phyloP scores from a whole-genome alignment of 2,797 vertebrate species.

The Glyptemys insculpta region DNA sequence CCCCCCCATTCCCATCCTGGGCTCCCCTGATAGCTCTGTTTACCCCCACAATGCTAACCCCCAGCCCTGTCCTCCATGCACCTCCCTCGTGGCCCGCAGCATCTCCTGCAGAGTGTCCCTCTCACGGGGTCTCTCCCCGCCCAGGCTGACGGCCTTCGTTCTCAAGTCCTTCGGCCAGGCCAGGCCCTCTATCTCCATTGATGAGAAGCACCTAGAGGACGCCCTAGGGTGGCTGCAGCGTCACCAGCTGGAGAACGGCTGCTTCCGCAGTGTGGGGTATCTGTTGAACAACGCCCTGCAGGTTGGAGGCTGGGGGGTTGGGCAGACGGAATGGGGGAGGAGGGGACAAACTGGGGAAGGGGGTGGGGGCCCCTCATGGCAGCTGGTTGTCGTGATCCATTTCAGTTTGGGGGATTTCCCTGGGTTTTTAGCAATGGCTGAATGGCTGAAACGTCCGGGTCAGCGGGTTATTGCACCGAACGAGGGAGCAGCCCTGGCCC shows the following conservation, averaged over 20 bases:
- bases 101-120: background rate
- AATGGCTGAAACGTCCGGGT: no score
- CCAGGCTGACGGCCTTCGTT: conserved; percentile 90
- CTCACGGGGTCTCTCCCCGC: rapidly evolving
- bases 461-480: no score
- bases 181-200: conserved; percentile 81
- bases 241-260: conserved; percentile 78
- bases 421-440: no score
- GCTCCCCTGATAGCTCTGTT: background rate
- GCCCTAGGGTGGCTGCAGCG: conserved; percentile 81
- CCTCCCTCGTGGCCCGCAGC: background rate
- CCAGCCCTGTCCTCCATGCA: background rate
- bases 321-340: rapidly evolving
- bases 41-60: background rate
- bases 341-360: background rate
- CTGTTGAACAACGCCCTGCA: conserved; percentile 87
- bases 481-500: no score
- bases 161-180: conserved; percentile 87
- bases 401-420: no score
- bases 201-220: conserved; percentile 75
- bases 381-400: no score
- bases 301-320: conserved; percentile 43
- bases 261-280: conserved; percentile 84
- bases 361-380: no score
- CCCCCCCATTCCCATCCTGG: background rate